These are phyloP conservation scores for cat (Felis catus) DNA, from an alignment of 2,113 vertebrate genomes.

Conservation along the genomic window DNA sequence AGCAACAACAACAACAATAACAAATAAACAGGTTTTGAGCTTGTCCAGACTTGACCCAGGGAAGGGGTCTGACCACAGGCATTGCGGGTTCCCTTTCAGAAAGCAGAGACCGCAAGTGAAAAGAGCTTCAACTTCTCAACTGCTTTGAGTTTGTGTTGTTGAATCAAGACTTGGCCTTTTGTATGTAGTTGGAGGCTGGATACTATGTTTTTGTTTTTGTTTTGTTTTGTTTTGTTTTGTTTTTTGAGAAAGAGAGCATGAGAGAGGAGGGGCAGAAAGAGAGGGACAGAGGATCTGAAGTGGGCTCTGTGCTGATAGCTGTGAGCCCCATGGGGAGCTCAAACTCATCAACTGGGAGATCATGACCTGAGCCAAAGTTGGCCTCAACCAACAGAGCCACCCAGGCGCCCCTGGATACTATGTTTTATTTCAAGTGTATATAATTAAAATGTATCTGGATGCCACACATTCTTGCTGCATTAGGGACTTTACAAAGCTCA, in stretches of 20 bases:
- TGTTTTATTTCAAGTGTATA: background rate
- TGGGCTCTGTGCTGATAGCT: no score
- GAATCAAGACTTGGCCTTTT: background rate
- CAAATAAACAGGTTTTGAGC: background rate
- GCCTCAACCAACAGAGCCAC: no score
- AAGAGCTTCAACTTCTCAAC: background rate
- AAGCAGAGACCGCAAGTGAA: background rate
- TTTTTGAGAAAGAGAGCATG: no score
- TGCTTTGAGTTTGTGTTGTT: background rate
- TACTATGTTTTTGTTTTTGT: background rate
- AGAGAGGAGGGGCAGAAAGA: no score
- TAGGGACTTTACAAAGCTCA: background rate
- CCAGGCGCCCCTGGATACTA: background rate
- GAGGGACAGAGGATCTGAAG: no score
- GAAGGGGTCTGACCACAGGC: background rate
- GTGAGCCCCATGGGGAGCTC: no score
- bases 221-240: no score
- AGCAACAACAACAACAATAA: background rate
- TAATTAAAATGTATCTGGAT: background rate
- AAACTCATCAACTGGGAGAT: no score
- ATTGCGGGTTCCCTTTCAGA: background rate
- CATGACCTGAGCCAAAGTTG: no score
- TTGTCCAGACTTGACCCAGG: background rate
- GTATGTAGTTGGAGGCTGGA: background rate
- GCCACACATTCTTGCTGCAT: background rate